A percentile compares a stretch with the other conserved stretches of the same genome.
Conservation (phyloP, 2,797 vertebrate genomes). For the Orientallactaga sibirica region DNA sequence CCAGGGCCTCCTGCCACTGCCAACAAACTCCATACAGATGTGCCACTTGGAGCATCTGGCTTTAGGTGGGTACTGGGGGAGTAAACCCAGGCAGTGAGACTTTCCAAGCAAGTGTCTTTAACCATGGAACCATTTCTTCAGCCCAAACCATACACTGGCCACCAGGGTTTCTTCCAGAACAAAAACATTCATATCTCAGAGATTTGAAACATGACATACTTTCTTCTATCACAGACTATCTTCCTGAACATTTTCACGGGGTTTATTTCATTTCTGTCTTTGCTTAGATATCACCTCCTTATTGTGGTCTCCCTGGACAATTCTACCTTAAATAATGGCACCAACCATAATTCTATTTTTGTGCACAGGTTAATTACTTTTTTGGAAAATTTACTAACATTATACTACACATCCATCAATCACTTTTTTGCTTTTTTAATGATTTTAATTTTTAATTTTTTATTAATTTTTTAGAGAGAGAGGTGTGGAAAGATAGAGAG, state of each 20-base stretch:
- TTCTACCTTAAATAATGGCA: constrained; percentile 51
- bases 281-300: constrained; percentile 23
- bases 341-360: constrained; percentile 24
- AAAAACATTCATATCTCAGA: constrained; percentile 11
- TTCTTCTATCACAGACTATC: background rate
- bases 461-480: no score
- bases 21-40: no score
- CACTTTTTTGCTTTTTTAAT: constrained; percentile 16
- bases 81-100: no score
- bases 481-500: no score
- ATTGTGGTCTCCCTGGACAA: background rate
- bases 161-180: background rate
- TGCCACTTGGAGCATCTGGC: no score
- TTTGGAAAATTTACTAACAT: constrained; percentile 44
- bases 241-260: constrained; percentile 17
- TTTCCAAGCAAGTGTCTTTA: no score
- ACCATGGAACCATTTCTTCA: no score
- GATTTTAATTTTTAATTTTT: no score
- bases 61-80: no score
- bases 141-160: background rate
- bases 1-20: no score
- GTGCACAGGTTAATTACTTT: constrained; percentile 43
- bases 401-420: constrained; percentile 37
- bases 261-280: constrained; percentile 22
- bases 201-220: background rate